Evolutionary conservation across 2,888 invertebrate genomes (phyloP), one percentile per base, ranked within the genome.

Genomic region (Crepidodera aurea): DNA sequence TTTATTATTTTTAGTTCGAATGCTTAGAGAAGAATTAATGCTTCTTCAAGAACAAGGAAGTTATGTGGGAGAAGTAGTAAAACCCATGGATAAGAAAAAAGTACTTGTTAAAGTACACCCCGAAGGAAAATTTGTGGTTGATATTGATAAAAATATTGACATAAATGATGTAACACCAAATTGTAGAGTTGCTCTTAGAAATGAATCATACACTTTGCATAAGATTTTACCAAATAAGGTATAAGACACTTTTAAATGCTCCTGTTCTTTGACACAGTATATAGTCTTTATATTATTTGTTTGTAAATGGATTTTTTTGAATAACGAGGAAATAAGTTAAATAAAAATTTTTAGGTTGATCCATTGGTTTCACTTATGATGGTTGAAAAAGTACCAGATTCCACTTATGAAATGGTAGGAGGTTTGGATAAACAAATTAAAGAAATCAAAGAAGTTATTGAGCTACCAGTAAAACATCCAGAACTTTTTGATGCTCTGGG

Each of bases 11-110:
- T 18, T 76, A 94, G 98, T 99, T 42, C 91, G 99, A 27, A 94
- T 98, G 94, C 82, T 99, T 64, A 89, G 98, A 6, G 99, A 99
- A 79, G 99, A 99, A 79, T 84, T 99, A 0, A 98, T 98, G 83
- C 86, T 98, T 19, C 84, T 99, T 8, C 93, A 93, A 80, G 99
- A 99, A 77, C 99, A 99, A 80, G 99, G 99, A 10, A 98, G 98
- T 13, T 98, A 99, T 83, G 99, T 99, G 1, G 99, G 99, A 7
- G 99, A 99, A 83, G 98, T 99, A 2, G 98, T 98, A 0, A 98
- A 99, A 79, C 97, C 98, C 0, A 99, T 99, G 98, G 99, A 99
- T 81, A 99, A 99, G 82, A 99, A 99, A 83, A 99, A 99, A 82
- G 98, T 99, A 0, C 86, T 99, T 0, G 98, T 99, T 0, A 99